phyloP scores from a whole-genome alignment of 92 coral and sea anemone species.

The Zoanthus sansibaricus region DNA sequence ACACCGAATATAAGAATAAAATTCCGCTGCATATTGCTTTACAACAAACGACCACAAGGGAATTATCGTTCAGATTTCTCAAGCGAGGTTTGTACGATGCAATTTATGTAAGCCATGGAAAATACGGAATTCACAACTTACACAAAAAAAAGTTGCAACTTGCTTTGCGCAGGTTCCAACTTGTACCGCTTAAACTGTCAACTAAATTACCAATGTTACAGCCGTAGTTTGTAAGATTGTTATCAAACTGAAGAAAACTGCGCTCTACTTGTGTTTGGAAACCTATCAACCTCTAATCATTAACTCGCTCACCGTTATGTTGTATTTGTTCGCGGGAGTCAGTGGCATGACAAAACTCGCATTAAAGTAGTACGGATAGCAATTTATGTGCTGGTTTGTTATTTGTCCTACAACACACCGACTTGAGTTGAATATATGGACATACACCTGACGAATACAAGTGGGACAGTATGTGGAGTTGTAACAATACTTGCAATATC shows the following conservation, averaged over 20 bases:
- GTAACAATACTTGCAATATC: slow-evolving; percentile 26
- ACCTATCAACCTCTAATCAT: background rate
- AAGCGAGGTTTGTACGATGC: no score
- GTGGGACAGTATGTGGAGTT: slow-evolving; percentile 26
- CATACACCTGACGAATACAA: slow-evolving; percentile 32
- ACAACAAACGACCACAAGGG: no score
- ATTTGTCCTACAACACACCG: background rate
- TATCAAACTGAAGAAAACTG: background rate
- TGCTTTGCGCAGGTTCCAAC: no score
- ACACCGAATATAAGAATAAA: no score
- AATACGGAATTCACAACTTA: no score
- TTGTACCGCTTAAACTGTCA: no score
- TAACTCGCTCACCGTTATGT: slow-evolving; percentile 16
- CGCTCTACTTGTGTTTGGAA: background rate
- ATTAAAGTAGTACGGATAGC: slow-evolving; percentile 1
- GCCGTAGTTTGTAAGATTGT: no score
- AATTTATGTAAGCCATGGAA: no score
- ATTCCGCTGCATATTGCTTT: no score
- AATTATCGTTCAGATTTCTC: no score
- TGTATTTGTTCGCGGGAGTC: background rate
- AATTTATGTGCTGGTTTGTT: background rate
- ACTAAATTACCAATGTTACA: no score
- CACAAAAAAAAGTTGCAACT: no score
- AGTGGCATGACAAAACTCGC: background rate
- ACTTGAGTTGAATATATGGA: slow-evolving; percentile 18